Evolutionary conservation across 2,113 vertebrate genomes (phyloP), one percentile per base, ranked within the genome.

Genomic region (Cebus imitator): DNA sequence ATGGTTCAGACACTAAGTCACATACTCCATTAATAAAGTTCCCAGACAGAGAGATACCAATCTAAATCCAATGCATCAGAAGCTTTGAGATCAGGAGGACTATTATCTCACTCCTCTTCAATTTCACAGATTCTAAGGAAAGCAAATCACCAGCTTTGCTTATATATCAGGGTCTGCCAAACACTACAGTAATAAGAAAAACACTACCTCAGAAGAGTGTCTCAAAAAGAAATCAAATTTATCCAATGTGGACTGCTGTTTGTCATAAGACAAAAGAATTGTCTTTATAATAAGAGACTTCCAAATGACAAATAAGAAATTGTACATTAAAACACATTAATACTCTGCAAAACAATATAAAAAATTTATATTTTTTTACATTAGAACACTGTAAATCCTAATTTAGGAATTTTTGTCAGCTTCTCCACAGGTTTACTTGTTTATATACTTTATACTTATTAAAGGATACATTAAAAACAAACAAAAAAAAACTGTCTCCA

Each of bases 1-100:
- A 98, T 98, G 55, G 98, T 99, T 48, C 99, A 99, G 99, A 99
- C 99, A 99, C 73, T 21, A 30, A 61, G 81, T 25, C 70, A 48
- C 23, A 10, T 37, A 14, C 23, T 40, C 50, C 40, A 32, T 76
- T 76, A 37, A 4, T 21, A 40, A 32, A 35, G 23, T 50, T 32
- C 35, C 55, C 55, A 37, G 68, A 48, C 43, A 40, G 40, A 92
- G 32, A 83, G 43, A 75, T 13, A 30, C 17, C 13, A 35, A 35
- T 58, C 43, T 21, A 32, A 50, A 3, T 35, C 8, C 25, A 20
- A 14, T 11, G 18, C 37, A n/a, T 43, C 40, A 37, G n/a, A 32
- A 81, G n/a, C 23, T 64, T 52, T 52, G 45, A 68, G 13, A 43
- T 48, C 52, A 75, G 17, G 35, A 64, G 52, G 23, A 20, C n/a